Base-by-base conservation (phyloP, 2,113 vertebrate genomes). In the Carassius carassius region DNA sequence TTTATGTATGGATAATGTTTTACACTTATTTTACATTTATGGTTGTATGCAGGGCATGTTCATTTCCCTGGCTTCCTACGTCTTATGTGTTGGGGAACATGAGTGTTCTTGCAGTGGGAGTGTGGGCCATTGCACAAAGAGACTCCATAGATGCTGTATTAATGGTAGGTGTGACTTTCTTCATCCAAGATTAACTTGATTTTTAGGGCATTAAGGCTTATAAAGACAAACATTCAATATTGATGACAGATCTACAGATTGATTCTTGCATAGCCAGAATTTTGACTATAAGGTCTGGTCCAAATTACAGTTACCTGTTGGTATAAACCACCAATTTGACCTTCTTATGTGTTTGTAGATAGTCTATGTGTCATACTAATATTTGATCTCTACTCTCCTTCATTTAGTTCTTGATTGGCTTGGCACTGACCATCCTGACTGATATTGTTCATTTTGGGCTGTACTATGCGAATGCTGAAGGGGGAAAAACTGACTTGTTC, bases 121-220 rank as follows among this genome's bases (percentile, higher is more conserved):
- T 98, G 81, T 99, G 98, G 98, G 97, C 97, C 5, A 91, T 97
- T 0, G 97, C 96, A 2, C 97, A 99, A 90, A 89, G 95, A 87
- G 98, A 99, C 90, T 99, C 98, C 0, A 54, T 97, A 0, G 98
- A 99, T 4, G 97, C 98, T 51, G 95, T 99, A 76, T 84, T 94
- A 19, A 95, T 99, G 98, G 98, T 99, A 92, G 95, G 96, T 91
- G 0, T 10, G 17, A 70, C 17, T 29, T 51, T 54, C 32, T 74
- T 49, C 2, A 29, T 76, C 6, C 74, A 54, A 10, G 23, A 51
- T 29, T 23, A 74, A 12, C n/a, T 25, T 44, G 14, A 49, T 32
- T 54, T 75, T 51, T 8, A 49, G 23, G 14, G 10, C 14, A 76
- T 19, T 8, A 13, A 19, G 19, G 1, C 72, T 21, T 41, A 12